Conservation (phyloP, 2,888 invertebrate species). For the Geophilus truncorum region DNA sequence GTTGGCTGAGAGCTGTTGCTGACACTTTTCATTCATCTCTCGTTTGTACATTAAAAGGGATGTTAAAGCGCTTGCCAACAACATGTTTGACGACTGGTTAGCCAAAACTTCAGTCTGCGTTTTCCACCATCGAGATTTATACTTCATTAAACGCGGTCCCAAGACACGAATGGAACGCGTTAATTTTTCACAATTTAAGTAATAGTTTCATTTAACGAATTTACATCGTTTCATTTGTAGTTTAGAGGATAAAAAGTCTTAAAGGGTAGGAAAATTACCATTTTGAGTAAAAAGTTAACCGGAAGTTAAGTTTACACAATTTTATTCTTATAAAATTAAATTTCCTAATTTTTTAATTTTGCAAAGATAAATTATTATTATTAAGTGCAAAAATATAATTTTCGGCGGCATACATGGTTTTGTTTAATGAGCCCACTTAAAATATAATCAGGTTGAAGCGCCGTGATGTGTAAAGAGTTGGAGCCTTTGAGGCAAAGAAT, state of each 20-base stretch:
- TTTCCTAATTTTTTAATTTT: too few species aligned
- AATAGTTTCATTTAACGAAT: constrained; percentile 1
- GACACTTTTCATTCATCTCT: constrained; percentile 25
- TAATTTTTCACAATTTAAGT: constrained; percentile 7
- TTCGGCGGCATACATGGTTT: neutral
- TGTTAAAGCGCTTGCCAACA: constrained; percentile 24
- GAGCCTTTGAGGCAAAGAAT: constrained; percentile 12
- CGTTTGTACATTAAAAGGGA: constrained; percentile 25
- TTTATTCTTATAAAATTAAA: too few species aligned
- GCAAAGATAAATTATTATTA: neutral
- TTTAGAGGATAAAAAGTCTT: neutral
- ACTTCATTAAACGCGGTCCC: constrained; percentile 14
- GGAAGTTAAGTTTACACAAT: too few species aligned
- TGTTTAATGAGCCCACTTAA: constrained; percentile 9
- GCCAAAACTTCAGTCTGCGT: constrained; percentile 27
- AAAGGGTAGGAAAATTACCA: neutral
- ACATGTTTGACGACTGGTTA: constrained; percentile 27
- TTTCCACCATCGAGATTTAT: constrained; percentile 7
- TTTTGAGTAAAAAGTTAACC: too few species aligned
- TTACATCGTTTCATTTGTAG: neutral
- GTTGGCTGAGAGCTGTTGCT: constrained; percentile 25
- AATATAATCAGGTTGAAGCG: neutral
- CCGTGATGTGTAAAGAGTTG: neutral
- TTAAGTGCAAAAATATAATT: neutral
- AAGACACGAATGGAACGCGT: neutral